These are phyloP conservation scores for Pelecanoides urinatrix DNA, from an alignment of 2,113 vertebrate genomes.

Conservation along the genomic window DNA sequence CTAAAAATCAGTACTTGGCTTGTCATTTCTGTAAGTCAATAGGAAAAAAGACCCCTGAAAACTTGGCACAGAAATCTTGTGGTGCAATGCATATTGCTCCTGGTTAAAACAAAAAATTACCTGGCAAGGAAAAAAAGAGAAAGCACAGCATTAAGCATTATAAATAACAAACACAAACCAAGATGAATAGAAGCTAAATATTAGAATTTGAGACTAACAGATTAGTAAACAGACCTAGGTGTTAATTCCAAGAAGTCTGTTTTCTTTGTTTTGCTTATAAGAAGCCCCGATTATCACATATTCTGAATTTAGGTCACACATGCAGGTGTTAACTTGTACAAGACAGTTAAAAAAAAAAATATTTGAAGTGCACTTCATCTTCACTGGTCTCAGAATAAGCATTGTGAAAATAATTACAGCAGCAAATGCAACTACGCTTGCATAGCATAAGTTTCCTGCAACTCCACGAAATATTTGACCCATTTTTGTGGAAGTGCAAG, in stretches of 20 bases:
- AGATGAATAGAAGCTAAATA: slow-evolving; percentile 30
- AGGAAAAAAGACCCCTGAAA: neutral
- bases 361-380: neutral
- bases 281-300: neutral
- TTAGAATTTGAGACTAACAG: slow-evolving; percentile 3
- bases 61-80: neutral
- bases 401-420: neutral
- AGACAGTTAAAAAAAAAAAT: slow-evolving; percentile 30
- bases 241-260: slow-evolving; percentile 28
- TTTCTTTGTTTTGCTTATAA: slow-evolving; percentile 27
- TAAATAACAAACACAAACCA: slow-evolving; percentile 22
- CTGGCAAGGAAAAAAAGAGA: slow-evolving; percentile 43
- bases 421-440: neutral
- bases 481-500: neutral
- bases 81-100: neutral
- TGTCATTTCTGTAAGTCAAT: neutral
- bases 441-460: neutral
- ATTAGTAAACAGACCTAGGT: slow-evolving; percentile 44
- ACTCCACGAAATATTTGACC: neutral
- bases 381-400: neutral
- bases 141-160: neutral
- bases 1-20: neutral
- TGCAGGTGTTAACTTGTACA: slow-evolving; percentile 12
- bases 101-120: slow-evolving; percentile 17
- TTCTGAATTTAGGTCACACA: neutral